Evolutionary conservation across 2,888 invertebrate genomes (phyloP).

Genomic region (Heliconius ismenius): DNA sequence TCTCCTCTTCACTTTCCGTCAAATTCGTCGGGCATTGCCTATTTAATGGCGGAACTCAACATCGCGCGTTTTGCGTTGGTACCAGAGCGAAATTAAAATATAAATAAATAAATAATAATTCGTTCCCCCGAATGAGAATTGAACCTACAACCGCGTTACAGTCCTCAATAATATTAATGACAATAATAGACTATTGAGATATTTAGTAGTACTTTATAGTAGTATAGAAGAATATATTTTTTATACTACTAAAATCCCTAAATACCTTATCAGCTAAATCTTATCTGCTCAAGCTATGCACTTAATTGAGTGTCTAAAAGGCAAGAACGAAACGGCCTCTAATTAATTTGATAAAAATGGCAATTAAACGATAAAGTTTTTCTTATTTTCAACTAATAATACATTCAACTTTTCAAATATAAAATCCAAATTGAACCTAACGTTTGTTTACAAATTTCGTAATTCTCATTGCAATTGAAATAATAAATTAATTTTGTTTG

Average conservation of each 20-base stretch:
- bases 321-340: constrained; percentile 4
- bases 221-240: too few species aligned
- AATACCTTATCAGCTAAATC: not conserved
- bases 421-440: not conserved
- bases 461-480: not conserved
- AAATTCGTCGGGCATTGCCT: not conserved
- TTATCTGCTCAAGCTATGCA: not conserved
- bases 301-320: constrained; percentile 5
- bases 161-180: too few species aligned
- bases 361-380: not conserved
- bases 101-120: not conserved
- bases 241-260: not conserved
- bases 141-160: not conserved
- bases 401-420: not conserved
- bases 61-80: not conserved
- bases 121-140: not conserved
- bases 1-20: not conserved
- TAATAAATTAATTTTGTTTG: not conserved
- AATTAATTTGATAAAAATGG: not conserved
- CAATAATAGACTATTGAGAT: too few species aligned
- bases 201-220: too few species aligned
- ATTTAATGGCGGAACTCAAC: not conserved
- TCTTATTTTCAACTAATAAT: not conserved
- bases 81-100: not conserved
- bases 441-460: constrained; percentile 8